Base-by-base conservation (phyloP, 2,888 invertebrate species). In the Tinea semifulvella region DNA sequence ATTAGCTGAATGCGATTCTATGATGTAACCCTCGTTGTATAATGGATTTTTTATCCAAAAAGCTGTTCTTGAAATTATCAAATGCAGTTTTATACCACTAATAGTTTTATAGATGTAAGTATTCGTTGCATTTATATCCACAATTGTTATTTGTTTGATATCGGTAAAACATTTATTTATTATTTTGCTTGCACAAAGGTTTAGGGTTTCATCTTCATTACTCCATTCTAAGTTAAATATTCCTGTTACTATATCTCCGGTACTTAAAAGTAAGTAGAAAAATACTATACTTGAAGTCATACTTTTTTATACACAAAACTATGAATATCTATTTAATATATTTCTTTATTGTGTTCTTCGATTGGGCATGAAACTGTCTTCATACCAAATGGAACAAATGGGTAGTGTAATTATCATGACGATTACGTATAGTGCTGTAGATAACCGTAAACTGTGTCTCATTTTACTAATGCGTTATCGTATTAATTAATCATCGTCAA, bases 11-110 rank as follows among this genome's bases (percentile, higher is more conserved):
- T 3, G 8, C 2, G 38, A 16, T 17, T 18, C 38, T 18, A 38
- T 38, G 3, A 38, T 16, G 18, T 38, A 38, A 2, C 17, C 38
- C 8, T 38, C 38, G 18, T 38, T 38, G 4, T 17, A 18, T 38
- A 19, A 18, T 38, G n/a, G 16, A 18, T 38, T 16, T 19, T 38
- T 16, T 18, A 38, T 38, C 38, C 38, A 38, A 8, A 38, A 10
- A 7, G 38, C 7, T 14, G 3, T 38, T 38, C 38, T 17, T 10
- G 38, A 38, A 38, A 38, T 38, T 38, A n/a, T 38, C 8, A 11
- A 16, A 38, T 18, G 8, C 8, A 3, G n/a, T 8, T 18, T 18
- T 16, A 38, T 18, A 16, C 8, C 18, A 10, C 18, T 17, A 18
- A 38, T 17, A 5, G 38, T 38, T 2, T 38, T 38, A 3, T 16